Conservation (phyloP, 1,140 invertebrate species). For the Saxidomus purpurata region DNA sequence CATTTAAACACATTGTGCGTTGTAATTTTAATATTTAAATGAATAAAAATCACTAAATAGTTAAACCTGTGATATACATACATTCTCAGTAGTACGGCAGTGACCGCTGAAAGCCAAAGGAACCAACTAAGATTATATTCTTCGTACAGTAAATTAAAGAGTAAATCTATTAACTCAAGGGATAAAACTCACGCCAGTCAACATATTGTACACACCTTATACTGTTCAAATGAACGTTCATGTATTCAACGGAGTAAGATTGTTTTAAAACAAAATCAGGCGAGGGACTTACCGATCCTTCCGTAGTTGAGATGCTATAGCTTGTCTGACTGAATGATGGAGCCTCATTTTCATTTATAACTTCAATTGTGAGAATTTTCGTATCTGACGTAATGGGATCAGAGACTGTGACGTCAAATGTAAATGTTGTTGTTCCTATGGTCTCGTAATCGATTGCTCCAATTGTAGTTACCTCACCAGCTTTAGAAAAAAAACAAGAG, state of each 20-base stretch:
- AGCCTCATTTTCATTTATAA: conserved; percentile 44
- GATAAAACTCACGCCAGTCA: too few species aligned
- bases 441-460: conserved; percentile 8
- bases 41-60: too few species aligned
- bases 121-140: not conserved
- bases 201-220: too few species aligned
- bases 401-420: conserved; percentile 22
- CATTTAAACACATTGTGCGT: too few species aligned
- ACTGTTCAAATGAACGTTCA: too few species aligned
- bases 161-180: too few species aligned
- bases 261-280: too few species aligned
- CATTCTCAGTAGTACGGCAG: too few species aligned
- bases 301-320: conserved; percentile 37
- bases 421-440: not conserved
- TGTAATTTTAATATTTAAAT: too few species aligned
- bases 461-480: not conserved
- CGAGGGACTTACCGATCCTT: conserved; percentile 13
- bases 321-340: conserved; percentile 34
- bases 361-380: not conserved
- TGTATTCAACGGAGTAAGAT: too few species aligned
- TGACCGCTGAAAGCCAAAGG: conserved; percentile 6
- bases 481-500: not conserved
- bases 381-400: conserved; percentile 39
- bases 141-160: not conserved
- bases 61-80: too few species aligned